phyloP scores from a whole-genome alignment of 2,113 vertebrate species.

The Sinocyclocheilus anshuiensis region DNA sequence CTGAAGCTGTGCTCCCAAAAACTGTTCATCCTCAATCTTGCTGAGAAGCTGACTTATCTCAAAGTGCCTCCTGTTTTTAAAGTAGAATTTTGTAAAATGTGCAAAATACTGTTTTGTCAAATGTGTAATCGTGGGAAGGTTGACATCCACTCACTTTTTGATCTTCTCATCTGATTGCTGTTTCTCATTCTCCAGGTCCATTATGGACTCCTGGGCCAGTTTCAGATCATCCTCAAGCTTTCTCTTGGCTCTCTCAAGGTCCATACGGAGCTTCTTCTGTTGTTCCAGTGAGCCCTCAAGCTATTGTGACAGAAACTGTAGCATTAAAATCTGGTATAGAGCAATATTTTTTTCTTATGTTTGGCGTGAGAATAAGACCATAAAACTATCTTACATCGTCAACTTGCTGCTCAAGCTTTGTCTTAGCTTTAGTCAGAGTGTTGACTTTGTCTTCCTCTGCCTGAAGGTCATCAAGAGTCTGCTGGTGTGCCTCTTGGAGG shows the following conservation, averaged over 20 bases:
- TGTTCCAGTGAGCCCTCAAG: conserved; percentile 50
- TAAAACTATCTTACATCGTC: conserved; percentile 60
- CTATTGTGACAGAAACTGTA: not conserved
- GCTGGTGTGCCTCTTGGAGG: conserved; percentile 61
- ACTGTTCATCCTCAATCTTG: conserved; percentile 80
- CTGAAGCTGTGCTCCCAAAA: conserved; percentile 45
- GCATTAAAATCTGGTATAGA: too few relatives aligned
- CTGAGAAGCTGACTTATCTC: conserved; percentile 75
- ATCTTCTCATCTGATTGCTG: conserved; percentile 33
- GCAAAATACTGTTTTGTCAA: not conserved
- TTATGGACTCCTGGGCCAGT: too few relatives aligned
- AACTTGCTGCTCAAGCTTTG: conserved; percentile 57
- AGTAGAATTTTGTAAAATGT: not conserved
- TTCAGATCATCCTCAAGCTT: not conserved
- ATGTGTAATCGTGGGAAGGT: not conserved
- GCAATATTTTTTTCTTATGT: too few relatives aligned
- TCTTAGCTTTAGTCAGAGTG: conserved; percentile 70
- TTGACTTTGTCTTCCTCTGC: conserved; percentile 78
- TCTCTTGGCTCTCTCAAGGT: conserved; percentile 37
- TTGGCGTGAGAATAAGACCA: too few relatives aligned
- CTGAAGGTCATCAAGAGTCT: conserved; percentile 71
- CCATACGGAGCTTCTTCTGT: conserved; percentile 50
- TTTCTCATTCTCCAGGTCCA: too few relatives aligned
- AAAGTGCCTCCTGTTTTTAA: conserved; percentile 75
- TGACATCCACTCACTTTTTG: not conserved